Evolutionary conservation across 2,888 invertebrate species (phyloP), one percentile per base, ranked within the genome.

Genomic region (Cremastinae sp.): DNA sequence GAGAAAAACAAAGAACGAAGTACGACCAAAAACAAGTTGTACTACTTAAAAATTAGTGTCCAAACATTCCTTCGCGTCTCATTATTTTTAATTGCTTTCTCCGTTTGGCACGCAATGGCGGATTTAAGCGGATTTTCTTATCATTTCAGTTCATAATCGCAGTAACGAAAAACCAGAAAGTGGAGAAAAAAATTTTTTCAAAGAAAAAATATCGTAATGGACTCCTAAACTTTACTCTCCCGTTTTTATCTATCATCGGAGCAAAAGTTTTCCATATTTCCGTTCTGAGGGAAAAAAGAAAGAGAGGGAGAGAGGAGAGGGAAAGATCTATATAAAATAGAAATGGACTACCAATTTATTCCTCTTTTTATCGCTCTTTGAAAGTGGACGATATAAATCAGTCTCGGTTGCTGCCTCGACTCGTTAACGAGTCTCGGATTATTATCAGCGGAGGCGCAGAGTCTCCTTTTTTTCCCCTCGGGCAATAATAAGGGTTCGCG

Each of bases 381-480:
- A 47, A 37, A 65, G 59, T 43, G 51, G 37, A 14, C 58, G 51
- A 59, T 65, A 66, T 73, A 73, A 73, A 45, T 66, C 61, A 55
- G 65, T 66, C 61, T 39, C 43, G 39, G 16, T 56, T 20, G 70
- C 70, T 37, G 53, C 45, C n/a, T 62, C 43, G 61, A 22, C 55
- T 73, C 73, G 74, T 68, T 74, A 68, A 56, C 22, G 37, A 35
- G 18, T 45, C 69, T 62, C 49, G 49, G 43, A 69, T 69, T 58
- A 69, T 69, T 58, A 64, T 64, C 68, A 9, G 28, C 43, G 22
- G 9, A 41, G 37, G 53, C 22, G 20, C 22, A 8, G 22, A 5
- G 12, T 53, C 20, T 43, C 14, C 35, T n/a, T 58, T 14, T 47
- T 64, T 35, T 56, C 22, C 14, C 43, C 20, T 10, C 49, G 35